Percentiles rank a stretch among this genome's conserved stretches.
Conservation (phyloP, 2,113 vertebrate genomes). For the Tetrao urogallus region DNA sequence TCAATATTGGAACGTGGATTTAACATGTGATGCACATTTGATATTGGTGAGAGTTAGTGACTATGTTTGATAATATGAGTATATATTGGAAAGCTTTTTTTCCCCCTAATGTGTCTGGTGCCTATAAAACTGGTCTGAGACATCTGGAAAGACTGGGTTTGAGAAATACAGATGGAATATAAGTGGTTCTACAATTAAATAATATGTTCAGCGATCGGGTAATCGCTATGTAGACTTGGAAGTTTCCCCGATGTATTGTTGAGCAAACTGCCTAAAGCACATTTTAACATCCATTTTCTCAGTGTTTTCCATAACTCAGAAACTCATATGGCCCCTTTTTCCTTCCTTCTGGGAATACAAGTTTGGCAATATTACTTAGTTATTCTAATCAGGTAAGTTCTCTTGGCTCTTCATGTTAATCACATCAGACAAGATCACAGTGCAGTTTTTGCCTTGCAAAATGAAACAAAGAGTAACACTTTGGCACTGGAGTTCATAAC, state of each 20-base stretch:
- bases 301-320: slow-evolving; percentile 74
- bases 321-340: slow-evolving; percentile 67
- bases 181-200: slow-evolving; percentile 75
- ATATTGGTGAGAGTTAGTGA: slow-evolving; percentile 65
- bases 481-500: slow-evolving; percentile 57
- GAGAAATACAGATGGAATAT: slow-evolving; percentile 78
- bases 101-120: slow-evolving; percentile 71
- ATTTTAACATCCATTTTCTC: slow-evolving; percentile 76
- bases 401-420: slow-evolving; percentile 72
- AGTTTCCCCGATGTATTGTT: slow-evolving; percentile 77
- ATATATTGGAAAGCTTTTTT: slow-evolving; percentile 71
- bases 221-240: slow-evolving; percentile 73
- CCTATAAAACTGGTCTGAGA: slow-evolving; percentile 76
- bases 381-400: slow-evolving; percentile 78
- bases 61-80: slow-evolving; percentile 62
- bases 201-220: slow-evolving; percentile 69
- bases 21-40: slow-evolving; percentile 72
- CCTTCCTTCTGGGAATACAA: slow-evolving; percentile 67
- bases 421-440: slow-evolving; percentile 67
- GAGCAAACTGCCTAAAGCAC: slow-evolving; percentile 75
- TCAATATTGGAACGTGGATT: slow-evolving; percentile 35
- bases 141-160: slow-evolving; percentile 78
- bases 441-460: slow-evolving; percentile 54
- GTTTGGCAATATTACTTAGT: slow-evolving; percentile 69
- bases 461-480: slow-evolving; percentile 61